These are phyloP conservation scores for Branchinecta lynchi DNA, from an alignment of 1,140 invertebrate genomes.

Conservation along the genomic window DNA sequence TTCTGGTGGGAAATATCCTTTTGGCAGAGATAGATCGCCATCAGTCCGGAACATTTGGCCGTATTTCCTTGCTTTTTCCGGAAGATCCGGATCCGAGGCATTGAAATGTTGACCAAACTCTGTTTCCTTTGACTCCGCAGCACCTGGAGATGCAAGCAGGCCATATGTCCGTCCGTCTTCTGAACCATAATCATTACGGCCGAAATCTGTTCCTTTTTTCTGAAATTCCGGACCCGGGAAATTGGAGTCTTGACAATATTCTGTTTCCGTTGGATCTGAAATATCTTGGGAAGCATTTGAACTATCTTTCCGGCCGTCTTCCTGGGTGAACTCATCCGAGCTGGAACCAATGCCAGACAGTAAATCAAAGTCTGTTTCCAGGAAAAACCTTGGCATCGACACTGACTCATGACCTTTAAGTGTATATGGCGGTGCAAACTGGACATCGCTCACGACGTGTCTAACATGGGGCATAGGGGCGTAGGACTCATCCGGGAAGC, in stretches of 20 bases:
- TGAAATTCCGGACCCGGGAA: background rate
- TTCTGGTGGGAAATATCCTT: background rate
- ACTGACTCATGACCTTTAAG: background rate
- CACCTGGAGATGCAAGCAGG: background rate
- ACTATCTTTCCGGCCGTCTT: conserved; percentile 3
- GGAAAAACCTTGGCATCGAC: background rate
- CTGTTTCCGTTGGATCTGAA: conserved; percentile 2
- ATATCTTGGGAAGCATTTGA: background rate
- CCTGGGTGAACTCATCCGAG: conserved; percentile 4
- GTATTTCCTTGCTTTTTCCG: too few species aligned
- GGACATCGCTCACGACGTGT: background rate
- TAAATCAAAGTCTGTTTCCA: conserved; percentile 12
- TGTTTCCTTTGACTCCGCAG: background rate
- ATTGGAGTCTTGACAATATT: conserved; percentile 14
- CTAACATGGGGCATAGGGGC: background rate
- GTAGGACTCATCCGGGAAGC: conserved; percentile 7
- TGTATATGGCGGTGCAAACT: background rate
- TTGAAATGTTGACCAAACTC: too few species aligned
- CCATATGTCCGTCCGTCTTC: too few species aligned
- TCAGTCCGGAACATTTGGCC: too few species aligned
- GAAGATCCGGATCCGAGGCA: too few species aligned
- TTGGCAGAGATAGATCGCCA: background rate
- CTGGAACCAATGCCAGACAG: conserved; percentile 21
- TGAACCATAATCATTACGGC: too few species aligned
- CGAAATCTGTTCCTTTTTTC: too few species aligned